Evolutionary conservation across 2,888 invertebrate genomes (phyloP).

Genomic region (Torymus auratus): DNA sequence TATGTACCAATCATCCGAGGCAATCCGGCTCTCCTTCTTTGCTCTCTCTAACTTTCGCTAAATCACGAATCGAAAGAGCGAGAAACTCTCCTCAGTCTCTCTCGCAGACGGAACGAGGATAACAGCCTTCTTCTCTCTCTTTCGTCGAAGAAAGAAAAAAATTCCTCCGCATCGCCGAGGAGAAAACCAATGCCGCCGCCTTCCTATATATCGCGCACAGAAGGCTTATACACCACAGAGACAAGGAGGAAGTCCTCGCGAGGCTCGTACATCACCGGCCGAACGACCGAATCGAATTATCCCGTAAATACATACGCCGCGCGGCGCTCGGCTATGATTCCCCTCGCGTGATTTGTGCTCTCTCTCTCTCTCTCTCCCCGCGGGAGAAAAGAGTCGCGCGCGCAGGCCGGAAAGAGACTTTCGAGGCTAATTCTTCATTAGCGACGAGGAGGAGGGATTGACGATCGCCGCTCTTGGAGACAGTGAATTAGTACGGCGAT

Average conservation of each 20-base stretch:
- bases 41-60: no score
- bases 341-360: constrained; percentile 26
- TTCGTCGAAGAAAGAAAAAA: no score
- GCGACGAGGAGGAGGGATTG: constrained; percentile 4
- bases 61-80: no score
- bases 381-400: neutral
- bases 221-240: neutral
- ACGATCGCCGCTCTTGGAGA: neutral
- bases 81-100: no score
- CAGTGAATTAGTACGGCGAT: constrained; percentile 31
- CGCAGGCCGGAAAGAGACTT: neutral
- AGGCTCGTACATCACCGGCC: constrained; percentile 36
- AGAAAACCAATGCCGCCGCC: no score
- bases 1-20: no score
- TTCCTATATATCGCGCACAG: no score
- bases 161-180: no score
- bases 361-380: neutral
- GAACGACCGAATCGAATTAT: constrained; percentile 38
- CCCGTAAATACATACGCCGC: constrained; percentile 11
- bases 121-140: no score
- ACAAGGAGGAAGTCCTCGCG: constrained; percentile 23
- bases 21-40: no score
- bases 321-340: no score
- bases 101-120: no score
- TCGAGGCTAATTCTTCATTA: constrained; percentile 43